Base-by-base conservation (phyloP, 2,888 invertebrate genomes). In the Cheiracanthium punctorium region DNA sequence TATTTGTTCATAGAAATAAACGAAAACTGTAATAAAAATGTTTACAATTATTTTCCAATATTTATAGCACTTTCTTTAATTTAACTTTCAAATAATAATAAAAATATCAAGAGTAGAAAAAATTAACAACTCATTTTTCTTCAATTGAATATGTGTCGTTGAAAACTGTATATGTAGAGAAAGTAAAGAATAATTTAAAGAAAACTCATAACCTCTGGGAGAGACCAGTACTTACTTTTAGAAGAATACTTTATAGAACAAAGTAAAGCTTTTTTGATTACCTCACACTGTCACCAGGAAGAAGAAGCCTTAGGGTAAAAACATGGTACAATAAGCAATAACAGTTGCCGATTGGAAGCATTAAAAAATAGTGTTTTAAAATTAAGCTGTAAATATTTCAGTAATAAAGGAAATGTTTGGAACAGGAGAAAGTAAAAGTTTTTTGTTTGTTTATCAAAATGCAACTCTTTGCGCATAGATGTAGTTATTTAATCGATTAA, bases 221-320 rank as follows among this genome's bases (percentile, higher is more conserved):
- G 29, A 48, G 37, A 37, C 43, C 43, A 41, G 69, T 52, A 70
- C 71, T 82, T 75, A 41, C 48, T 75, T 58, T 52, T 29, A 41
- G 48, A 33, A 74, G 75, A 82, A 82, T 70, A 75, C 75, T 58
- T 75, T 58, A 7, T 29, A 7, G 37, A 10, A 37, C 74, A 82
- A 75, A 75, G 75, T 73, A 80, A 80, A 37, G 72, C 64, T 70
- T 58, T 82, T 82, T 75, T 82, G 82, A 82, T 82, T 82, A 75
- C 70, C 41, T 75, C 43, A 14, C 20, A 48, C 70, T 52, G 30
- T 20, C 58, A 28, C 24, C 29, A 67, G 20, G 20, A 20, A 65
- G 12, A 65, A 17, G 33, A n/a, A n/a, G 28, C 43, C 30, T 41
- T 30, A 37, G 32, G 70, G 37, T 58, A 70, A 20, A 81, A 69